Evolutionary conservation across 1,140 invertebrate genomes (phyloP).

Genomic region (Drosophila ironensis): DNA sequence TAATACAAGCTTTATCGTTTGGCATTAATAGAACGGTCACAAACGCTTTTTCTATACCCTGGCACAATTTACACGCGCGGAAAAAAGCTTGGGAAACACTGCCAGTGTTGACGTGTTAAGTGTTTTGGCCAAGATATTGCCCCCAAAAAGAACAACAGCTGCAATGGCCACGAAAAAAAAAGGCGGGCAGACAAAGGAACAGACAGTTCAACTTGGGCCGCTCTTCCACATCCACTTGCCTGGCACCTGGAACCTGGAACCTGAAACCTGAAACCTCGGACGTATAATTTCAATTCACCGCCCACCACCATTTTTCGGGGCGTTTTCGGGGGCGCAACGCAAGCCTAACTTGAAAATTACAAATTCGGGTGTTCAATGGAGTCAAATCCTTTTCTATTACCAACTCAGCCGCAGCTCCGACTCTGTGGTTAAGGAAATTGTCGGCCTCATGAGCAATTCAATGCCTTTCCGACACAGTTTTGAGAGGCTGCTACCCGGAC

Average conservation of each 20-base stretch:
- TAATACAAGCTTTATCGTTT: too few species aligned
- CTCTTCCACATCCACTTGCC: slow-evolving; percentile 27
- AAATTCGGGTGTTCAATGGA: slow-evolving; percentile 76
- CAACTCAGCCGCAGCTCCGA: slow-evolving; percentile 37
- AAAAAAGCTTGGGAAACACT: slow-evolving; percentile 55
- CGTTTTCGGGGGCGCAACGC: slow-evolving; percentile 50
- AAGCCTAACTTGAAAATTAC: slow-evolving; percentile 77
- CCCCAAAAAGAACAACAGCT: slow-evolving; percentile 6
- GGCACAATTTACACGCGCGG: not conserved
- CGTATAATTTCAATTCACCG: slow-evolving; percentile 35
- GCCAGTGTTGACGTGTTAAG: slow-evolving; percentile 74
- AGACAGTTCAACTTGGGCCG: slow-evolving; percentile 9
- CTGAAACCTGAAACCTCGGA: too few species aligned
- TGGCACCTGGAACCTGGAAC: too few species aligned
- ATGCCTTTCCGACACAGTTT: slow-evolving; percentile 19
- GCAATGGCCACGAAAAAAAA: not conserved
- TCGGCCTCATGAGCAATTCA: slow-evolving; percentile 67
- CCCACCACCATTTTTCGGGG: slow-evolving; percentile 43
- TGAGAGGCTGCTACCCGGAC: not conserved
- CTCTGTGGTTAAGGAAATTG: slow-evolving; percentile 75
- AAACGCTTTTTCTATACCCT: too few species aligned
- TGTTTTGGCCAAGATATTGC: slow-evolving; percentile 51
- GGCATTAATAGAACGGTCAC: too few species aligned
- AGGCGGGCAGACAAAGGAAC: slow-evolving; percentile 4
- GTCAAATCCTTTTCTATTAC: slow-evolving; percentile 72